These are phyloP conservation scores for Paracentrotus lividus DNA, from an alignment of 53 echinoderm and acorn worm species.

Conservation along the genomic window DNA sequence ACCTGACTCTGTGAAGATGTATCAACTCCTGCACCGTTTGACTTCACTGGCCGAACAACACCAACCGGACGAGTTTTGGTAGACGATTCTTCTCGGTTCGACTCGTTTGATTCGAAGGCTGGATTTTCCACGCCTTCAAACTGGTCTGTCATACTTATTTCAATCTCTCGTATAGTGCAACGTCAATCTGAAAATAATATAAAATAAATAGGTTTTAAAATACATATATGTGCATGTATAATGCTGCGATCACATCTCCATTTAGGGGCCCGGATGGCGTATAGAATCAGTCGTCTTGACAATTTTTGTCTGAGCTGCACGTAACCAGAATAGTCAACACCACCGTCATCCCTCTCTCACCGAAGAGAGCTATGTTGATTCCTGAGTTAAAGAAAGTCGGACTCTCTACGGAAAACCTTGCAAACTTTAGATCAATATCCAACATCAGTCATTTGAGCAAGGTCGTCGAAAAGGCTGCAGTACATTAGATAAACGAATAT, in stretches of 20 bases:
- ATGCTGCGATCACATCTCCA: too few species aligned
- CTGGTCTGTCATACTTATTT: neutral
- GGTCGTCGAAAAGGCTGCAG: too few species aligned
- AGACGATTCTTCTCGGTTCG: neutral
- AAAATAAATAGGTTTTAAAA: too few species aligned
- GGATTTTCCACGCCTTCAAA: neutral
- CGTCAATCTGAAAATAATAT: slow-evolving; percentile 4
- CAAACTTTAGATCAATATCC: too few species aligned
- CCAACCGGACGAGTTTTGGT: slow-evolving; percentile 40
- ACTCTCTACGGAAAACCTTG: neutral
- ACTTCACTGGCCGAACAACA: slow-evolving; percentile 8
- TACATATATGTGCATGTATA: too few species aligned
- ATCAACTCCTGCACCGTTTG: neutral
- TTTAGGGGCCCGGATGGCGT: too few species aligned
- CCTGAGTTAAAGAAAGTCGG: neutral
- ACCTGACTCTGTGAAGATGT: neutral
- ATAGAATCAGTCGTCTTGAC: too few species aligned
- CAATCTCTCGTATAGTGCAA: neutral
- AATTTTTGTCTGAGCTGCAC: too few species aligned
- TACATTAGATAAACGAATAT: too few species aligned
- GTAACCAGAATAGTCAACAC: neutral
- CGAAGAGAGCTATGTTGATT: neutral
- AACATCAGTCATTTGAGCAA: too few species aligned
- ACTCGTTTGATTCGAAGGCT: neutral
- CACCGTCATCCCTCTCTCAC: neutral